Conservation (phyloP, 2,797 vertebrate genomes). For the Microcaecilia unicolor region DNA sequence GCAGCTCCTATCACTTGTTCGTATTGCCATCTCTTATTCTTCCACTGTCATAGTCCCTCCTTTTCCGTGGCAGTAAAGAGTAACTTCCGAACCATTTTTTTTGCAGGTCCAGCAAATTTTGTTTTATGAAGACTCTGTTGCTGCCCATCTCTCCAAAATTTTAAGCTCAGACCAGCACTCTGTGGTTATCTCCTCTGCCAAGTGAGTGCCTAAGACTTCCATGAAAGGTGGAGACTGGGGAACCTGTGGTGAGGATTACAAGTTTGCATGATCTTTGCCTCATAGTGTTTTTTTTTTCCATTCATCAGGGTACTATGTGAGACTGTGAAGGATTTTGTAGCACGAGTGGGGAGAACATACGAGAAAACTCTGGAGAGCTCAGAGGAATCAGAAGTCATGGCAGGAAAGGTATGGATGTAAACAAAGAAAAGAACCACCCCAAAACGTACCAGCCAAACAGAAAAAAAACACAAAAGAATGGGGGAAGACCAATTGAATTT, state of each 20-base stretch:
- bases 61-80: too few species aligned
- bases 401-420: slow-evolving; percentile 90
- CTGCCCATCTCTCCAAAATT: slow-evolving; percentile 90
- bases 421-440: too few species aligned
- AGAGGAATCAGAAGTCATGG: slow-evolving; percentile 84
- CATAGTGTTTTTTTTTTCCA: background rate
- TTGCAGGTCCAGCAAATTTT: slow-evolving; percentile 89
- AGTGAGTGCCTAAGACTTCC: slow-evolving; percentile 73
- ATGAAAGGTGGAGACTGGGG: too few species aligned
- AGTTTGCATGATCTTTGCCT: background rate
- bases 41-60: too few species aligned
- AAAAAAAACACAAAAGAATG: too few species aligned
- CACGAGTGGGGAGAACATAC: slow-evolving; percentile 86
- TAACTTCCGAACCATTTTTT: background rate
- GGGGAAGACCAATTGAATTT: too few species aligned
- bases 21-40: too few species aligned
- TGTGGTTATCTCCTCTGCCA: slow-evolving; percentile 92
- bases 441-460: too few species aligned
- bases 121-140: slow-evolving; percentile 91
- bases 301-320: slow-evolving; percentile 84
- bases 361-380: slow-evolving; percentile 87
- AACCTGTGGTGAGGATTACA: too few species aligned
- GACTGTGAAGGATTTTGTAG: slow-evolving; percentile 95
- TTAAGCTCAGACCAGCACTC: slow-evolving; percentile 94
- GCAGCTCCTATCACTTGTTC: too few species aligned